These are phyloP conservation scores for Enteromius unitaeniatus DNA, from an alignment of 2,797 vertebrate genomes.

Conservation along the genomic window DNA sequence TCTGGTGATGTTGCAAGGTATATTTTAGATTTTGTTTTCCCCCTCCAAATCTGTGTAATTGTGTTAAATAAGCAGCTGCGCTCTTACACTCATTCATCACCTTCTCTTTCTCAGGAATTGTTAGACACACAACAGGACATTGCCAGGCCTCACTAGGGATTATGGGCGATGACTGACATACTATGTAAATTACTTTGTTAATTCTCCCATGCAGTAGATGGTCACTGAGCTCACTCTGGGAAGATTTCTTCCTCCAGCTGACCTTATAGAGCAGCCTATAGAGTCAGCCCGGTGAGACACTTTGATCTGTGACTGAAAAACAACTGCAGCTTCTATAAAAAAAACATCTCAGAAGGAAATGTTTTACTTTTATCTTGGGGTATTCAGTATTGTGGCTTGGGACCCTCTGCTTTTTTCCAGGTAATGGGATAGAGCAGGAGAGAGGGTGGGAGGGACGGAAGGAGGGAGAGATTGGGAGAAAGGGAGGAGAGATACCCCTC, in stretches of 20 bases:
- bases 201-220: slow-evolving; percentile 38
- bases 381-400: slow-evolving; percentile 49
- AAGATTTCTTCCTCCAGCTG: slow-evolving; percentile 1
- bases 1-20: background rate
- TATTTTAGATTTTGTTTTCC: background rate
- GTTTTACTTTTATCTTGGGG: slow-evolving; percentile 45
- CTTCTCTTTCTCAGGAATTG: background rate
- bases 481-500: slow-evolving; percentile 52
- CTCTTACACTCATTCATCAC: background rate
- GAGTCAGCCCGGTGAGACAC: background rate
- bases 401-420: slow-evolving; percentile 58
- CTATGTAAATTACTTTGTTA: slow-evolving; percentile 56
- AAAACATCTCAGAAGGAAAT: slow-evolving; percentile 31
- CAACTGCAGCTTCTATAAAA: slow-evolving; percentile 37
- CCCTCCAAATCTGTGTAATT: background rate
- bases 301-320: slow-evolving; percentile 40
- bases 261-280: slow-evolving; percentile 32
- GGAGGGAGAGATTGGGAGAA: slow-evolving; percentile 52
- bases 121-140: slow-evolving; percentile 36
- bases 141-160: slow-evolving; percentile 25
- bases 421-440: slow-evolving; percentile 59
- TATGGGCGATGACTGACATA: slow-evolving; percentile 43
- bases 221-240: slow-evolving; percentile 9
- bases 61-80: background rate
- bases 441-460: slow-evolving; percentile 47